phyloP scores from a whole-genome alignment of 2,797 vertebrate species.

The Xerus rutilus region DNA sequence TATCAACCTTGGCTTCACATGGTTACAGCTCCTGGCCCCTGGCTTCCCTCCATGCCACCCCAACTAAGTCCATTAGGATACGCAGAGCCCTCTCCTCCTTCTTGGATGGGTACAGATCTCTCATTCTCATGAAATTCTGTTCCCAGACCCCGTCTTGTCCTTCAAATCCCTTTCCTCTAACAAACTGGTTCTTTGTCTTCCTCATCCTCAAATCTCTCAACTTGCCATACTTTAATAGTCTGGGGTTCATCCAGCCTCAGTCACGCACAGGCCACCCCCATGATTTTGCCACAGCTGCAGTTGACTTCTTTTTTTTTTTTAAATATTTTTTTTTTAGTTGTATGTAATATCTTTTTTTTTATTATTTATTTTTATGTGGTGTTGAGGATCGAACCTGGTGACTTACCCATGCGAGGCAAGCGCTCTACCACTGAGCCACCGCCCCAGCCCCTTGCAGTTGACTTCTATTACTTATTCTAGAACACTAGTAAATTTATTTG shows the following conservation, averaged over 20 bases:
- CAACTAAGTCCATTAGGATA: background rate
- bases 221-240: background rate
- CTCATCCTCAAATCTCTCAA: background rate
- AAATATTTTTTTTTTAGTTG: no score
- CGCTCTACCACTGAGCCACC: no score
- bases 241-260: background rate
- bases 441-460: no score
- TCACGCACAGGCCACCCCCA: background rate
- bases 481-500: background rate
- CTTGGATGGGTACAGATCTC: background rate
- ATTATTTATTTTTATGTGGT: no score
- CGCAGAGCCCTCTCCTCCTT: background rate
- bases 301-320: no score
- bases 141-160: background rate
- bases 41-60: rapidly evolving
- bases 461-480: background rate
- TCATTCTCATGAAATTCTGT: background rate
- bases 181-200: background rate
- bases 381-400: no score
- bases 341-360: no score
- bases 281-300: background rate
- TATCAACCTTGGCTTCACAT: background rate
- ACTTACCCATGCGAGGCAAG: no score
- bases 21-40: background rate
- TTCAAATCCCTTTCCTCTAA: background rate